Percentiles rank a stretch among this genome's conserved stretches.
These are phyloP conservation scores for Boloria selene DNA, from an alignment of 2,888 invertebrate species.

Conservation along the genomic window DNA sequence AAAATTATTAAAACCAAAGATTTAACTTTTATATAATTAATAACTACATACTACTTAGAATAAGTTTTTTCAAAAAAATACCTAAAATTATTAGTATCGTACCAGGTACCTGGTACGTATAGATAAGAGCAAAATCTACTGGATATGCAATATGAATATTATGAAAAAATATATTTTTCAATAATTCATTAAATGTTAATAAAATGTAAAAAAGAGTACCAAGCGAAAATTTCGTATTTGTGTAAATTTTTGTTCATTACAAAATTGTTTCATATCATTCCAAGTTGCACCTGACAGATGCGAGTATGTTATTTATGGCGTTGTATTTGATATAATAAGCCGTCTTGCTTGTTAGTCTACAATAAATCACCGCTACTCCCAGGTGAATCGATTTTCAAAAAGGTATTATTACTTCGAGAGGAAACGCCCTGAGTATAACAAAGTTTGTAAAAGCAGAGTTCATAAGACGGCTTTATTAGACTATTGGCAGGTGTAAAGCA, in stretches of 20 bases:
- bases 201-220: too few relatives aligned
- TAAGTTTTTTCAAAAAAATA: too few relatives aligned
- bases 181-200: too few relatives aligned
- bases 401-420: conserved; percentile 38
- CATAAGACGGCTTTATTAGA: conserved; percentile 74
- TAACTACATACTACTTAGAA: too few relatives aligned
- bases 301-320: not conserved
- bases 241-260: not conserved
- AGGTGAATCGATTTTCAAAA: conserved; percentile 26
- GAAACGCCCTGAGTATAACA: conserved; percentile 36
- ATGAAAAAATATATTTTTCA: too few relatives aligned
- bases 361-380: not conserved
- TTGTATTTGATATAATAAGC: conserved; percentile 10
- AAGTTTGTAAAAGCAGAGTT: conserved; percentile 69
- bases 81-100: too few relatives aligned
- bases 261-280: not conserved
- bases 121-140: too few relatives aligned
- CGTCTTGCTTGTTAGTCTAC: conserved; percentile 4
- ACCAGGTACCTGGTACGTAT: too few relatives aligned
- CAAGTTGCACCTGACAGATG: not conserved
- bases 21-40: too few relatives aligned
- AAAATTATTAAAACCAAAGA: too few relatives aligned
- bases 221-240: not conserved
- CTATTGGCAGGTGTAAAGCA: conserved; percentile 71
- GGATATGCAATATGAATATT: too few relatives aligned